phyloP scores from a whole-genome alignment of 2,797 vertebrate species.

The Aeoliscus strigatus region DNA sequence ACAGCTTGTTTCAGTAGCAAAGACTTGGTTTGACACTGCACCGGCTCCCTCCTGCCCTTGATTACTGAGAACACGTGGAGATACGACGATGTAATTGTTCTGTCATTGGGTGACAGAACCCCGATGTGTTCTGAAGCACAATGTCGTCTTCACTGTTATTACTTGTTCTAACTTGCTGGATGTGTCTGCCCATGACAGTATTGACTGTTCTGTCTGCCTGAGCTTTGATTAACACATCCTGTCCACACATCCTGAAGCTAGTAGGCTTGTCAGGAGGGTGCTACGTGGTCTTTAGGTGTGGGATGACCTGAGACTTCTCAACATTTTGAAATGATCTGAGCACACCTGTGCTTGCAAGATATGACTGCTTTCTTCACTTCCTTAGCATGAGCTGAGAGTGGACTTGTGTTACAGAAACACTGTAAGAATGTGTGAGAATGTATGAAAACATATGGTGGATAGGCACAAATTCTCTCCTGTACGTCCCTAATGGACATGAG shows the following conservation, averaged over 20 bases:
- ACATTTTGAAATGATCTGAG: too few relatives aligned
- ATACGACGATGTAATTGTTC: slow-evolving; percentile 50
- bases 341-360: too few relatives aligned
- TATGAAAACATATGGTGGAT: too few relatives aligned
- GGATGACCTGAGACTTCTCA: background rate
- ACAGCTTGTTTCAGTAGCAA: slow-evolving; percentile 12
- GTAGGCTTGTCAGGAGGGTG: background rate
- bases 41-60: slow-evolving; percentile 14
- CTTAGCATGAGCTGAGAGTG: too few relatives aligned
- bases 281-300: slow-evolving; percentile 4
- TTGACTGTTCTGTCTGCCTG: slow-evolving; percentile 29
- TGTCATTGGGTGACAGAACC: slow-evolving; percentile 54
- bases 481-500: too few relatives aligned
- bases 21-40: slow-evolving; percentile 10
- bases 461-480: too few relatives aligned
- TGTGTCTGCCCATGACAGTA: slow-evolving; percentile 20
- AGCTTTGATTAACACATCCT: slow-evolving; percentile 12
- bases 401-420: too few relatives aligned
- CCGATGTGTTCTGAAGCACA: slow-evolving; percentile 40
- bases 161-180: slow-evolving; percentile 31
- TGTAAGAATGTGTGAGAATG: too few relatives aligned
- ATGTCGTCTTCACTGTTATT: slow-evolving; percentile 18
- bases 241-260: slow-evolving; percentile 11
- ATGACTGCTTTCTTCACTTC: too few relatives aligned
- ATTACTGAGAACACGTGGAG: slow-evolving; percentile 30